A percentile compares a stretch with the other conserved stretches of the same genome.
Evolutionary conservation across 2,797 vertebrate genomes (phyloP).

Genomic region (Antennarius maculatus): DNA sequence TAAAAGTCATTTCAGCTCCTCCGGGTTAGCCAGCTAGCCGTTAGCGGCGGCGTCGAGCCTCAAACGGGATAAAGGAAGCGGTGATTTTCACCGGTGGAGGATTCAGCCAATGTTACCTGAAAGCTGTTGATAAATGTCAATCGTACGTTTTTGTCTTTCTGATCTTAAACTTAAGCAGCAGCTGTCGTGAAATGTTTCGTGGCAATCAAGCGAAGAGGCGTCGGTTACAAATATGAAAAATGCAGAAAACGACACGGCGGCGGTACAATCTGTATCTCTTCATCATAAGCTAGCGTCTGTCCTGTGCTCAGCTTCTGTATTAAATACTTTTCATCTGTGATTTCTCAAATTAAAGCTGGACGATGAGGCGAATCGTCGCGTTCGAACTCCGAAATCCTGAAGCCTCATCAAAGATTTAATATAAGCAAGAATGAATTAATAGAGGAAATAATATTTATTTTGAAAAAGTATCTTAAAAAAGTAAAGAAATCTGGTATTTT

Average conservation of each 20-base stretch:
- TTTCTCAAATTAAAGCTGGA: conserved; percentile 14
- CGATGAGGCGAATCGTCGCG: conserved; percentile 6
- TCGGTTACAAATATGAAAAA: background rate
- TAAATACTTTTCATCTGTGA: conserved; percentile 12
- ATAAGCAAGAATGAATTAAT: conserved; percentile 48
- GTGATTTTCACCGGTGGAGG: too few species aligned
- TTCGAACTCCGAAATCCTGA: conserved; percentile 58
- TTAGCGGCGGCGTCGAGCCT: too few species aligned
- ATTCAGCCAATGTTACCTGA: too few species aligned
- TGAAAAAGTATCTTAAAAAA: conserved; percentile 50
- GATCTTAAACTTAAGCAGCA: background rate
- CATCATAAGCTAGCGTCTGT: background rate
- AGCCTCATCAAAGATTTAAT: conserved; percentile 58
- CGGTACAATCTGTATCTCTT: background rate
- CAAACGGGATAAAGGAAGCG: too few species aligned
- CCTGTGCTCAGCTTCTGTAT: conserved; percentile 5
- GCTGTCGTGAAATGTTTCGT: background rate
- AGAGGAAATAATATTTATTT: conserved; percentile 76
- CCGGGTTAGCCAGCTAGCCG: too few species aligned
- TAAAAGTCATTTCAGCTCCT: too few species aligned
- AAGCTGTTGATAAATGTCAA: too few species aligned
- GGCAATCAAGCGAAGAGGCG: background rate
- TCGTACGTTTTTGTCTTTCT: background rate
- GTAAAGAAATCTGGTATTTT: conserved; percentile 44
- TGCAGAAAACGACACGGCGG: conserved; percentile 9